Evolutionary conservation across 2,113 vertebrate genomes (phyloP).

Genomic region (Peromyscus polionotus): DNA sequence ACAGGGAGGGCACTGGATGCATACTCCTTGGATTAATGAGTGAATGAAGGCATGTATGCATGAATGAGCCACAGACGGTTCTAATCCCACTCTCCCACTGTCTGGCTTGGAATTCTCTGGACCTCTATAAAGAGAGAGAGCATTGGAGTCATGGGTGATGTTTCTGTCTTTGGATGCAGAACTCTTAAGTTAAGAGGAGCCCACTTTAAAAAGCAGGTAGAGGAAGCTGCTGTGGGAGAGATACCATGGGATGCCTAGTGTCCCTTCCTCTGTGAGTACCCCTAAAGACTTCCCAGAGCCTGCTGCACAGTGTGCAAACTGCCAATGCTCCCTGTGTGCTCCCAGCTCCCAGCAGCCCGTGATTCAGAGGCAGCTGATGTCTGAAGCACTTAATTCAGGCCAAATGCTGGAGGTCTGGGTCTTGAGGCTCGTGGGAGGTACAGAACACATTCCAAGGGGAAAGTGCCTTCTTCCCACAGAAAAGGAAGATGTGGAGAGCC

Average conservation of each 20-base stretch:
- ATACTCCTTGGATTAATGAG: neutral
- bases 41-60: neutral
- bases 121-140: neutral
- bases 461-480: neutral
- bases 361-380: slow-evolving; percentile 83
- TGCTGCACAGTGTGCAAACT: neutral
- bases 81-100: neutral
- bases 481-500: neutral
- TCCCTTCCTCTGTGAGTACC: no score
- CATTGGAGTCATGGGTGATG: neutral
- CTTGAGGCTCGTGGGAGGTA: neutral
- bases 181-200: slow-evolving; percentile 9
- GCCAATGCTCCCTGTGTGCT: neutral
- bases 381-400: slow-evolving; percentile 79
- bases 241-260: neutral
- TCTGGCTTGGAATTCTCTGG: slow-evolving; percentile 55
- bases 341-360: neutral
- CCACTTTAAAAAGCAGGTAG: neutral
- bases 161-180: slow-evolving; percentile 17
- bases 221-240: neutral
- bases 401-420: slow-evolving; percentile 77
- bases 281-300: neutral
- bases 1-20: neutral
- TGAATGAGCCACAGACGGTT: neutral
- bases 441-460: slow-evolving; percentile 69